A percentile compares a stretch with the other conserved stretches of the same genome.
phyloP scores from a whole-genome alignment of 2,797 vertebrate genomes.

The Lithobates pipiens region DNA sequence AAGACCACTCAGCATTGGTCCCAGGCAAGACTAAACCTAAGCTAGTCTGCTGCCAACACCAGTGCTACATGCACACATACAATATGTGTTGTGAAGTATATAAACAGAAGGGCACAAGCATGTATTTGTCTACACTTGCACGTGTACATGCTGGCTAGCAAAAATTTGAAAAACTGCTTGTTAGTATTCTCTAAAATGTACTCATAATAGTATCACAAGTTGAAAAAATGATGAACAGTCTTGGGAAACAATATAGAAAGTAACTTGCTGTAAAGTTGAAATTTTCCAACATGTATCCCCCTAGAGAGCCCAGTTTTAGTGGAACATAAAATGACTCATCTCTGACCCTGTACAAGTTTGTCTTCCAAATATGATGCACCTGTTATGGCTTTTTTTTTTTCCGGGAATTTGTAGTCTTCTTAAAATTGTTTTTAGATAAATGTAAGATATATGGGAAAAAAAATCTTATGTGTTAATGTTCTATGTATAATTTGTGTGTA shows the following conservation, averaged over 20 bases:
- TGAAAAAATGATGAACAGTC: not conserved
- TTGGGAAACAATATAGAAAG: constrained; percentile 14
- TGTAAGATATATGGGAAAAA: too few relatives aligned
- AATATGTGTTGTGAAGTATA: too few relatives aligned
- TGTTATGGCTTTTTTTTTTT: not conserved
- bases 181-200: not conserved
- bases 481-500: too few relatives aligned
- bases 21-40: too few relatives aligned
- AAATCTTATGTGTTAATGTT: not conserved
- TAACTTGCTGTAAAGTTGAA: not conserved
- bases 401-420: not conserved
- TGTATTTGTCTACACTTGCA: too few relatives aligned
- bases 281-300: constrained; percentile 23
- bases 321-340: constrained; percentile 40
- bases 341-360: constrained; percentile 17
- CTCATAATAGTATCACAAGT: constrained; percentile 10
- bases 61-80: too few relatives aligned
- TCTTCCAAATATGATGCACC: constrained; percentile 28
- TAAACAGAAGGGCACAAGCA: too few relatives aligned
- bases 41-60: too few relatives aligned
- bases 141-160: not conserved
- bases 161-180: not conserved
- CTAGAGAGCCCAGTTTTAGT: constrained; percentile 13
- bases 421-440: too few relatives aligned
- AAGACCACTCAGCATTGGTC: too few relatives aligned